A percentile compares a stretch with the other conserved stretches of the same genome.
Conservation (phyloP, 2,888 invertebrate species). For the Cancer borealis region DNA sequence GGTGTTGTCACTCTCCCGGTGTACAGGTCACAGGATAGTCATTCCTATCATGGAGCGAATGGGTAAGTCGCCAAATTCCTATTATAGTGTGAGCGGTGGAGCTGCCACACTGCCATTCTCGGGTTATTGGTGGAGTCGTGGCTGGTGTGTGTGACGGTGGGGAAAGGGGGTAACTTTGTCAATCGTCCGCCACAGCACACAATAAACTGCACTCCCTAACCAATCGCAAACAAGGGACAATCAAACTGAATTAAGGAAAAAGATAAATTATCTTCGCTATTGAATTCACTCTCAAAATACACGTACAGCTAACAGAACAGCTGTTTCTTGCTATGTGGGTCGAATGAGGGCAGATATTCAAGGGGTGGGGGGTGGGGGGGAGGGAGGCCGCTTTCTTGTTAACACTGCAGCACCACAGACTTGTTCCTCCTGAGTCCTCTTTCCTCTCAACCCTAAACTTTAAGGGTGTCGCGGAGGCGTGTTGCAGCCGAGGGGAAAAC, state of each 20-base stretch:
- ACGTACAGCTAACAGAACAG: neutral
- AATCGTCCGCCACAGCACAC: neutral
- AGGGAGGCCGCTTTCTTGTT: neutral
- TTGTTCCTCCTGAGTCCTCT: neutral
- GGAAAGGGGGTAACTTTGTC: neutral
- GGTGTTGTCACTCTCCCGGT: neutral
- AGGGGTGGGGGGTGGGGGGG: neutral
- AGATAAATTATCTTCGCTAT: neutral
- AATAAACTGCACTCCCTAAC: neutral
- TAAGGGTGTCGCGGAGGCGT: constrained; percentile 38
- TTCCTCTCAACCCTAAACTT: constrained; percentile 18
- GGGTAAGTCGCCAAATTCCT: neutral
- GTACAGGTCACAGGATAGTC: neutral
- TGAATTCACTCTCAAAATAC: neutral
- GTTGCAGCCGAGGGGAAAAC: constrained; percentile 37
- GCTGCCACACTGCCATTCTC: neutral
- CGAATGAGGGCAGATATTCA: neutral
- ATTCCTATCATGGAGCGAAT: neutral
- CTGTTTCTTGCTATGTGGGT: neutral
- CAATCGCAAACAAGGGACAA: neutral
- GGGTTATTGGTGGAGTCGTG: neutral
- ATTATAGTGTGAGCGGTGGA: neutral
- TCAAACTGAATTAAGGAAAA: neutral
- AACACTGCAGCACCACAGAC: neutral
- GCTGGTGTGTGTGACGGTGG: neutral